Evolutionary conservation across 2,797 vertebrate species (phyloP), one percentile per base, ranked within the genome.

Genomic region (Gorsachius magnificus): DNA sequence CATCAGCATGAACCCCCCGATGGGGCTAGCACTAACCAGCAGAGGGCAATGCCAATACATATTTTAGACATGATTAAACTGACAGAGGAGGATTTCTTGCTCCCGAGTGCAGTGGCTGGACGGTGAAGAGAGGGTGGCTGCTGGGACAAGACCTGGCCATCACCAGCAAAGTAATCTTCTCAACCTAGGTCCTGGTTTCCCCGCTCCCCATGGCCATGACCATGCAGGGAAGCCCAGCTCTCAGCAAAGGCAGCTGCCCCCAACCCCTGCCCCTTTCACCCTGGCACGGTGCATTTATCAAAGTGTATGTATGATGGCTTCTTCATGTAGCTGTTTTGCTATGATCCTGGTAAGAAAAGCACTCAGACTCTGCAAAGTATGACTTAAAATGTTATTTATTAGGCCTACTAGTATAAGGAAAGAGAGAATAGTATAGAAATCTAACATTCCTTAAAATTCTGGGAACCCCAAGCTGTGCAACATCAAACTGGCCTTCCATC

Each of bases 1-100:
- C 35, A 10, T 8, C 2, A 0, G 20, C 5, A 3, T 4, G 41
- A 90, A 9, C 18, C 26, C 17, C 12, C 1, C 0, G 3, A 17
- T 6, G 33, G 29, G 76, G 50, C 50, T 63, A 17, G 20, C 18
- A n/a, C 35, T 46, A 64, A 69, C 66, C 90, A 91, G 78, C 72
- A 91, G 92, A 94, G 81, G 81, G 65, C 77, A 87, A 91, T 35
- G 38, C 35, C 78, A 50, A 71, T 70, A 54, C 29, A 7, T n/a
- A 25, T 68, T 85, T 90, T n/a, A 65, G 21, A 43, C 9, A 2
- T 14, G 24, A 16, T 41, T 56, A 8, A 35, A 61, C 45, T 12
- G 28, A 35, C 29, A 24, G 17, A 45, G 26, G 17, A 45, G 36
- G 16, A 57, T 56, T 48, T 83, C 60, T 64, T 83, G 29, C 26